phyloP scores from a whole-genome alignment of 1,140 invertebrate species.

The Cyrtorhinus lividipennis region DNA sequence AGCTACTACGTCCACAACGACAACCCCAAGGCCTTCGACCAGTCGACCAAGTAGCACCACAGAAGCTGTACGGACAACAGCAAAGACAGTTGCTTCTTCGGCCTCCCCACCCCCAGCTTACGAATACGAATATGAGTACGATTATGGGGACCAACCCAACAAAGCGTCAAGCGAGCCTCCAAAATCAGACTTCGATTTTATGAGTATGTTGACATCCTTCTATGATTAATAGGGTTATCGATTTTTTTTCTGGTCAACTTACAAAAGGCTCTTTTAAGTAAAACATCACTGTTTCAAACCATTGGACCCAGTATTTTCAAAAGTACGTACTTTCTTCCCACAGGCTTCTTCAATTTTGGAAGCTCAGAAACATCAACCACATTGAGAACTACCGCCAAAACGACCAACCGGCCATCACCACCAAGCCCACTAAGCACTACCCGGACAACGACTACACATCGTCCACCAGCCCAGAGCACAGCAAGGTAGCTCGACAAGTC shows the following conservation, averaged over 20 bases:
- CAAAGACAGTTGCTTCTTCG: conserved; percentile 25
- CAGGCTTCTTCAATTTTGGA: background rate
- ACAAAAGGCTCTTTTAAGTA: too few species aligned
- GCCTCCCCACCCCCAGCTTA: conserved; percentile 11
- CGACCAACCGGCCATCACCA: conserved; percentile 10
- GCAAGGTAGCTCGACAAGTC: conserved; percentile 14
- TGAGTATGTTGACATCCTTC: background rate
- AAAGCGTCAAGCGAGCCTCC: background rate
- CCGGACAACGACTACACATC: conserved; percentile 20
- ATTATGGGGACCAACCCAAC: background rate
- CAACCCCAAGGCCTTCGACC: conserved; percentile 22
- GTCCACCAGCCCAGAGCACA: conserved; percentile 10
- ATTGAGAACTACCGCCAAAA: conserved; percentile 7
- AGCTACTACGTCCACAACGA: conserved; percentile 15
- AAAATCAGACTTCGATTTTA: background rate
- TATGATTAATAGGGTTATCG: too few species aligned
- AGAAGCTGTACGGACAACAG: conserved; percentile 28
- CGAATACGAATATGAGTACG: conserved; percentile 22
- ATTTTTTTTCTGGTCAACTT: too few species aligned
- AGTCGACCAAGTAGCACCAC: conserved; percentile 24
- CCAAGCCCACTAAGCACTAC: too few species aligned
- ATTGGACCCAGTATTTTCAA: too few species aligned
- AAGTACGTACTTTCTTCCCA: background rate
- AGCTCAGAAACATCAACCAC: background rate
- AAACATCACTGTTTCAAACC: too few species aligned